A percentile compares a stretch with the other conserved stretches of the same genome.
Evolutionary conservation across 1,140 invertebrate species (phyloP).

Genomic region (roundworm (Caenorhabditis elegans)): DNA sequence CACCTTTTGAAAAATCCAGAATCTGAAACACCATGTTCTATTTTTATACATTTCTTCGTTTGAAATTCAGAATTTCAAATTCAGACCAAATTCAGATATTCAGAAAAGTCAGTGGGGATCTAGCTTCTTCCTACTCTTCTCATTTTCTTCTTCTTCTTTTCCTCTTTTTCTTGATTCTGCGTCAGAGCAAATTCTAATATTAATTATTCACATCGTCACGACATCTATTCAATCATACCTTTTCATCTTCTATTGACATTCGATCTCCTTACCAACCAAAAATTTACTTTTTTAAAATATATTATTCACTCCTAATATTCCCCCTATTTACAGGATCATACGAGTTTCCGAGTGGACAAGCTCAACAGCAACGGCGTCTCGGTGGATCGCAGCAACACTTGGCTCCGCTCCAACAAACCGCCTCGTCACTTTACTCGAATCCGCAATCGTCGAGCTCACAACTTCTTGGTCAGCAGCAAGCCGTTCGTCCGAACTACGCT

Average conservation of each 20-base stretch:
- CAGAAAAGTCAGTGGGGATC: neutral
- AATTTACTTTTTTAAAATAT: neutral
- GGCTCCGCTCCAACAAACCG: neutral
- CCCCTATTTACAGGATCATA: slow-evolving; percentile 8
- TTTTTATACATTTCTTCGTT: no score
- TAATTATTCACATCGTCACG: slow-evolving; percentile 14
- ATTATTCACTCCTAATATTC: neutral
- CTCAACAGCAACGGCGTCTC: slow-evolving; percentile 15
- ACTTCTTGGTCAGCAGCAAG: slow-evolving; percentile 28
- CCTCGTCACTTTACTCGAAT: slow-evolving; percentile 1
- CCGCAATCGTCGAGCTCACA: slow-evolving; percentile 8
- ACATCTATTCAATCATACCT: neutral
- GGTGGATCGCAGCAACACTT: slow-evolving; percentile 11
- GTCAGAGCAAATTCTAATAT: neutral
- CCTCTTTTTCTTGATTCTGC: neutral
- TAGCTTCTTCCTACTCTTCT: neutral
- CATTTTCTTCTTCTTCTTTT: neutral
- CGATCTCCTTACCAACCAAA: no score
- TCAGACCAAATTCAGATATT: neutral
- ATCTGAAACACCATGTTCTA: no score
- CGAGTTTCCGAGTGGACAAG: slow-evolving; percentile 30
- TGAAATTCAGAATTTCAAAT: neutral
- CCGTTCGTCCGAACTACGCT: slow-evolving; percentile 13
- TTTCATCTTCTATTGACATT: slow-evolving; percentile 7
- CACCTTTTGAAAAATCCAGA: no score